Evolutionary conservation across 2,888 invertebrate genomes (phyloP).

Genomic region (Acrocyrtus sp.): DNA sequence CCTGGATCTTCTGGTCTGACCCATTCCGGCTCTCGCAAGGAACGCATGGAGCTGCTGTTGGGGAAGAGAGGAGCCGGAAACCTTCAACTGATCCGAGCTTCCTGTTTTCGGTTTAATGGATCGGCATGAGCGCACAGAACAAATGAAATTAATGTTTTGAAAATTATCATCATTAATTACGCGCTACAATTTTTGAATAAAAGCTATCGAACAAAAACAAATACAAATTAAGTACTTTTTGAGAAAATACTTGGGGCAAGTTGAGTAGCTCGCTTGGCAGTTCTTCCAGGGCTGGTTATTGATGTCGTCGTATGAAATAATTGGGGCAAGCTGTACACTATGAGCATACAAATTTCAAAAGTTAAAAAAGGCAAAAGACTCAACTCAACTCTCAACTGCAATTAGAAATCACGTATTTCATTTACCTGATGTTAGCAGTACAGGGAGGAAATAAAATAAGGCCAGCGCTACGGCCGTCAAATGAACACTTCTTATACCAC

Average conservation of each 20-base stretch:
- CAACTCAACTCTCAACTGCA: background rate
- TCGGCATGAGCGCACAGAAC: constrained; percentile 42
- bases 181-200: background rate
- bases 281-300: constrained; percentile 3
- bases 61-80: background rate
- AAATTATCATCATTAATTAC: constrained; percentile 14
- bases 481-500: background rate
- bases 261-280: constrained; percentile 25
- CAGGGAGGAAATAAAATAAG: constrained; percentile 6
- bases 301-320: constrained; percentile 26
- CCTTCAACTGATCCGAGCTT: constrained; percentile 28
- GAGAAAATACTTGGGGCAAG: constrained; percentile 40
- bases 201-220: background rate
- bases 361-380: background rate
- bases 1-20: constrained; percentile 18
- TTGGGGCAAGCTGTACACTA: constrained; percentile 29
- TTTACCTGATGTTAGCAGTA: constrained; percentile 25
- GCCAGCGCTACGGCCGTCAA: background rate
- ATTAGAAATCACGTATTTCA: background rate
- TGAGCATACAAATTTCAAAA: too few relatives aligned
- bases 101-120: constrained; percentile 38
- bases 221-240: constrained; percentile 32
- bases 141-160: constrained; percentile 41
- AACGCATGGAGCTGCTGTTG: constrained; percentile 19
- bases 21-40: constrained; percentile 3